Percentiles rank a stretch among this genome's conserved stretches.
Conservation (phyloP, 2,797 vertebrate genomes). For the Pseudopleuronectes americanus region DNA sequence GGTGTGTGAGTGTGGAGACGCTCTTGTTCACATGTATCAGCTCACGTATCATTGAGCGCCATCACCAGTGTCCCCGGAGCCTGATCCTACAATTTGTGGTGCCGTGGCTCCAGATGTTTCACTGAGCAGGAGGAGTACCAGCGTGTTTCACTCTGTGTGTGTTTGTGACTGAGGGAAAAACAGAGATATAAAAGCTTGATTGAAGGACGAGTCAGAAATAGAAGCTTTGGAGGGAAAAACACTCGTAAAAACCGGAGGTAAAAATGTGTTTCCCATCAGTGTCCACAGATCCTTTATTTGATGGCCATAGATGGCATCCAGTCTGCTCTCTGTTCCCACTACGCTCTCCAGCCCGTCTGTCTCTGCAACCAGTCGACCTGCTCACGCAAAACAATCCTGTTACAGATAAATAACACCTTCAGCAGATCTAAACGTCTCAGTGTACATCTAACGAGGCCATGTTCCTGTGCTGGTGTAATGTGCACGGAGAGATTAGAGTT, state of each 20-base stretch:
- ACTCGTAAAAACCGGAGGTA: slow-evolving; percentile 13
- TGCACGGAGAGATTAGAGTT: slow-evolving; percentile 5
- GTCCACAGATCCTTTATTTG: slow-evolving; percentile 54
- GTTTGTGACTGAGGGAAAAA: slow-evolving; percentile 20
- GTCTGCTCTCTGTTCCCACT: slow-evolving; percentile 51
- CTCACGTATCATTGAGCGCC: background rate
- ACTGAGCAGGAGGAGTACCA: slow-evolving; percentile 6
- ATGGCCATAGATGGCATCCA: slow-evolving; percentile 51
- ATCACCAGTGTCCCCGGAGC: slow-evolving; percentile 22
- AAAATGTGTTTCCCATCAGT: slow-evolving; percentile 70
- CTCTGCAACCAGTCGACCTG: slow-evolving; percentile 47
- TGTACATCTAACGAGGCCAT: slow-evolving; percentile 26
- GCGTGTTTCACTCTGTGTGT: slow-evolving; percentile 14
- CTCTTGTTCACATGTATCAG: background rate
- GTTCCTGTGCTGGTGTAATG: slow-evolving; percentile 28
- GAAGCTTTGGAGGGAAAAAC: background rate
- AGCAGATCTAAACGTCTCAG: slow-evolving; percentile 28
- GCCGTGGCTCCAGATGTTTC: slow-evolving; percentile 58
- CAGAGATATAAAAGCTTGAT: slow-evolving; percentile 12
- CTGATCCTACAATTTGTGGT: slow-evolving; percentile 44
- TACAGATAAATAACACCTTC: slow-evolving; percentile 44
- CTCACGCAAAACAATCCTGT: slow-evolving; percentile 35
- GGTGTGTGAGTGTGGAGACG: background rate
- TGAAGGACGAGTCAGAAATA: slow-evolving; percentile 29
- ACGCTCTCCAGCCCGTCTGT: slow-evolving; percentile 17